Evolutionary conservation across 2,888 invertebrate species (phyloP), one percentile per base, ranked within the genome.

Genomic region (Cryptus armator): DNA sequence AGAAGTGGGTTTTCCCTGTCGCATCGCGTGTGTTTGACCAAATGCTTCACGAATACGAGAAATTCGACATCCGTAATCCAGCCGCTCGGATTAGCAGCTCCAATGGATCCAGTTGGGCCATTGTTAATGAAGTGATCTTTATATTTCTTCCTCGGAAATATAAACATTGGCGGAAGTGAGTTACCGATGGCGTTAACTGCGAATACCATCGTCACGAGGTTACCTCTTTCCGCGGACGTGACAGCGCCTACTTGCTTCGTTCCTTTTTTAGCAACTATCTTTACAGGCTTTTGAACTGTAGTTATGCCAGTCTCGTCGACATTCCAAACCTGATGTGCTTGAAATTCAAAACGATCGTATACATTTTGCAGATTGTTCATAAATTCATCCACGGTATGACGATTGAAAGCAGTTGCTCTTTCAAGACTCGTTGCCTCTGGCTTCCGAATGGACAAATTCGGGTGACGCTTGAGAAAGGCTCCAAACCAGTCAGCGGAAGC

Each of bases 241-340:
- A n/a, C n/a, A n/a, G n/a, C n/a, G n/a, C n/a, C n/a, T n/a, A n/a
- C n/a, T n/a, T n/a, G n/a, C n/a, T n/a, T 64, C 4, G 77, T 62
- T 12, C 91, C 92, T 83, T 88, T 89, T 59, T 82, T 85, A 10
- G 91, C 92, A 71, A 93, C 67, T n/a, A 93, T 86, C 81, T 85
- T 86, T 37, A 85, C 70, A n/a, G 92, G 91, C 59, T 85, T 88
- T 62, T 91, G 90, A 0, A 92, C 92, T 9, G 91, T 92, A 10
- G 91, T 91, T 0, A 91, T 71, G 2, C 90, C 91, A 12, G 89
- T 91, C 83, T 92, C 90, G 80, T 91, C 91, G 43, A 90, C 74
- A 84, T 92, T 92, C 68, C 85, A 92, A 12, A 91, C 89, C 14
- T 88, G 83, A 10, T 84, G 76, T 10, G 90, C 86, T 68, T 79